A percentile compares a stretch with the other conserved stretches of the same genome.
phyloP scores from a whole-genome alignment of 2,888 invertebrate species.

The Tetragonula carbonaria region DNA sequence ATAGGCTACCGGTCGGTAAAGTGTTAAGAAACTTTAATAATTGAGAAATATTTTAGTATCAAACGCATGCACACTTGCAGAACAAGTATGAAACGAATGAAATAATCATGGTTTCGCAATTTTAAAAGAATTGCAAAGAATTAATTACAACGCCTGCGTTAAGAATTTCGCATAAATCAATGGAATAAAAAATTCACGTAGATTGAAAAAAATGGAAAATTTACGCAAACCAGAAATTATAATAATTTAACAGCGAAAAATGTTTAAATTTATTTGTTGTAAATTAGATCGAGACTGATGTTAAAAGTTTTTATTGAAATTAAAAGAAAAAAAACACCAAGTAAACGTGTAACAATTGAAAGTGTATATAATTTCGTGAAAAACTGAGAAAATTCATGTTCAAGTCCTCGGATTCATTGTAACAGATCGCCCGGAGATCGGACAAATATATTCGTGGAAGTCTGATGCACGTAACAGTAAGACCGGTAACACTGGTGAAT shows the following conservation, averaged over 20 bases:
- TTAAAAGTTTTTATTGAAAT: too few species aligned
- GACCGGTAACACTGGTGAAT: slow-evolving; percentile 47
- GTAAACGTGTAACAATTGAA: too few species aligned
- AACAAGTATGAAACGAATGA: not conserved
- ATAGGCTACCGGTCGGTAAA: not conserved
- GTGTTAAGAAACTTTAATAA: not conserved
- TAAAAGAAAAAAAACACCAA: too few species aligned
- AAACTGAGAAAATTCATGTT: too few species aligned
- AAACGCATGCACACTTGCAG: not conserved
- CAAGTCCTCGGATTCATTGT: slow-evolving; percentile 8
- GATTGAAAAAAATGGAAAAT: too few species aligned
- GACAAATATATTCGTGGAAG: slow-evolving; percentile 16
- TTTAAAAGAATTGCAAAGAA: not conserved
- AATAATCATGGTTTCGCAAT: not conserved
- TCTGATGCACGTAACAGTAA: slow-evolving; percentile 21
- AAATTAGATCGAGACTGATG: too few species aligned
- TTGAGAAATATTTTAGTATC: not conserved
- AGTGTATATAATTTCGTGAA: too few species aligned
- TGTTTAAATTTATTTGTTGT: too few species aligned
- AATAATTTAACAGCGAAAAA: too few species aligned
- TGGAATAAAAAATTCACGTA: too few species aligned
- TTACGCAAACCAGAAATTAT: too few species aligned
- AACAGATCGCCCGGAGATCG: slow-evolving; percentile 13
- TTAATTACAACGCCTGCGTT: not conserved
- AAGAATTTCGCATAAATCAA: not conserved